Conservation (phyloP, 2,113 vertebrate species). For the Tachysurus vachellii region DNA sequence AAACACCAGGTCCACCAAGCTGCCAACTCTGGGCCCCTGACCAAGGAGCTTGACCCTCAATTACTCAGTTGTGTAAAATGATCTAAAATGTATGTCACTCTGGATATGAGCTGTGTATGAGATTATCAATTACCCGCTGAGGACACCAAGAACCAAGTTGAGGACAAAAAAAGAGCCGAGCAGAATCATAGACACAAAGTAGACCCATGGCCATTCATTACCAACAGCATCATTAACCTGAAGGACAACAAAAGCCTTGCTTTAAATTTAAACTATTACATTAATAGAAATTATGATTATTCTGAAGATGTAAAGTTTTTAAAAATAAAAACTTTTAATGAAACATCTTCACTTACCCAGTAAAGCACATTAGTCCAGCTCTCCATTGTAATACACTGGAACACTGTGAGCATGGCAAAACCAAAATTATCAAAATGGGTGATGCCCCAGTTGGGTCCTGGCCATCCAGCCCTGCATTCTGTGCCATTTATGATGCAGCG, state of each 20-base stretch:
- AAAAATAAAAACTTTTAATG: neutral
- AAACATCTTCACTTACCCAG: slow-evolving; percentile 77
- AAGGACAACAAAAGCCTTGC: slow-evolving; percentile 40
- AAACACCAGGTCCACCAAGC: too few species aligned
- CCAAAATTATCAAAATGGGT: slow-evolving; percentile 97
- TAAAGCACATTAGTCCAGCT: slow-evolving; percentile 96
- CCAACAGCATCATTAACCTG: slow-evolving; percentile 97
- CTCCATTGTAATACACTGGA: slow-evolving; percentile 96
- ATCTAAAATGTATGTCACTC: neutral
- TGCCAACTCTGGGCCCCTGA: too few species aligned
- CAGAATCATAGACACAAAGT: slow-evolving; percentile 93
- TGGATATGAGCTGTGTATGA: too few species aligned
- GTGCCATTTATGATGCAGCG: slow-evolving; percentile 87
- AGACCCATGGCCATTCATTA: slow-evolving; percentile 96
- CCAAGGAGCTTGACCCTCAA: too few species aligned
- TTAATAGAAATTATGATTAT: neutral
- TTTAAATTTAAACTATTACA: neutral
- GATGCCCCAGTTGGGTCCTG: slow-evolving; percentile 92
- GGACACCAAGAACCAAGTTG: slow-evolving; percentile 93
- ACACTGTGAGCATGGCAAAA: slow-evolving; percentile 97
- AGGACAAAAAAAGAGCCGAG: slow-evolving; percentile 96
- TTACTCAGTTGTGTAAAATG: neutral
- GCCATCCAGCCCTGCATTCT: slow-evolving; percentile 86
- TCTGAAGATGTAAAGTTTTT: neutral
- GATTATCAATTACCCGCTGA: slow-evolving; percentile 82